Percentiles rank a stretch among this genome's conserved stretches.
Conservation (phyloP, 2,888 invertebrate species). For the Lydus trimaculatus region DNA sequence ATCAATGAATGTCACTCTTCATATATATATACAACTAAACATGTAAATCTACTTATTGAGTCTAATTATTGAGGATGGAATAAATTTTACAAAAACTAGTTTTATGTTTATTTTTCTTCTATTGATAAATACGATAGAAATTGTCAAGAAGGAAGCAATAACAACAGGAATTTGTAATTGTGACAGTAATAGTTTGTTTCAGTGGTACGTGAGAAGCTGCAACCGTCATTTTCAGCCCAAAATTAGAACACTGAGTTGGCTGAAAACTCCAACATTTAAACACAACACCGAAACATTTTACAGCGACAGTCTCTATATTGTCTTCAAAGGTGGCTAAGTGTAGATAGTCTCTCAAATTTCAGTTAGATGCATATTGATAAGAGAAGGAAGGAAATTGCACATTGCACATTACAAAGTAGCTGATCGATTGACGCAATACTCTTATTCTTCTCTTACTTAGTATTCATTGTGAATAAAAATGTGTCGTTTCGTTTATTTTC, state of each 20-base stretch:
- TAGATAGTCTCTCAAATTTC: too few species aligned
- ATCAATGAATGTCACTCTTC: constrained; percentile 21
- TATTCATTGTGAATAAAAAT: too few species aligned
- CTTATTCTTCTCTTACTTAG: neutral
- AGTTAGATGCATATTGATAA: too few species aligned
- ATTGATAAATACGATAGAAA: constrained; percentile 1
- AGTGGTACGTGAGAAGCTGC: neutral
- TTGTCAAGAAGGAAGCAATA: constrained; percentile 21
- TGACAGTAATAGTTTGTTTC: neutral
- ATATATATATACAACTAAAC: constrained; percentile 15
- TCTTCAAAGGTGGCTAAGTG: too few species aligned
- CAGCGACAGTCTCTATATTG: too few species aligned
- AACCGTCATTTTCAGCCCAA: neutral
- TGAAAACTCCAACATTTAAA: too few species aligned
- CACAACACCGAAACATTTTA: too few species aligned
- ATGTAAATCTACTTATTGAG: neutral
- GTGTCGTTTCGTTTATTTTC: neutral
- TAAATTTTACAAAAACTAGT: neutral
- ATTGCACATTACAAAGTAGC: too few species aligned
- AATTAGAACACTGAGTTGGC: too few species aligned
- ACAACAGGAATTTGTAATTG: neutral
- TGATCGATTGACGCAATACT: too few species aligned
- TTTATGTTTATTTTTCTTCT: neutral
- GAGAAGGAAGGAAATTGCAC: too few species aligned
- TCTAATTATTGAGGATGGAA: neutral